These are phyloP conservation scores for Catharus bicknelli DNA, from an alignment of 2,113 vertebrate species.

Conservation along the genomic window DNA sequence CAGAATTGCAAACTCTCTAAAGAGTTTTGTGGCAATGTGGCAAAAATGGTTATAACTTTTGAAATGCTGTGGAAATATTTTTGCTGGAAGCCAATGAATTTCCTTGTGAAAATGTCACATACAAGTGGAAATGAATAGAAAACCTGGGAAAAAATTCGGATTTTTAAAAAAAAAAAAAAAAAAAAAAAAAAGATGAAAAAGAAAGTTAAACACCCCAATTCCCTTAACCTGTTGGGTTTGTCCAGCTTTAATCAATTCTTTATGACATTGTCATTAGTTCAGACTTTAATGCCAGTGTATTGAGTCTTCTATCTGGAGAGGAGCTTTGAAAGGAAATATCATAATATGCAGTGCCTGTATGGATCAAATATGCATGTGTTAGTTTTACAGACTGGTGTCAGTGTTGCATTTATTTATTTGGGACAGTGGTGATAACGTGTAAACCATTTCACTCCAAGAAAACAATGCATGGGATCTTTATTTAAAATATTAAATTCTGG, in stretches of 20 bases:
- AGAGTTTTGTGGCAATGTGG: conserved; percentile 56
- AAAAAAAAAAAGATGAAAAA: background rate
- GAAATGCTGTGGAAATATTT: conserved; percentile 41
- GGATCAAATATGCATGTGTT: conserved; percentile 61
- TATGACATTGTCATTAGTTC: conserved; percentile 45
- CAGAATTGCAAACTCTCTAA: conserved; percentile 47
- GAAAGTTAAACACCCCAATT: background rate
- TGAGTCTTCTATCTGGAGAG: conserved; percentile 47
- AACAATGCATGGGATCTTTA: conserved; percentile 50
- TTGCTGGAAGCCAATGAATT: conserved; percentile 29
- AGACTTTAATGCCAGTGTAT: conserved; percentile 37
- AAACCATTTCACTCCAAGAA: conserved; percentile 35
- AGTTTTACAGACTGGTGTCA: conserved; percentile 63
- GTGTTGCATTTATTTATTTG: conserved; percentile 52
- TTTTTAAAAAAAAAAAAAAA: background rate
- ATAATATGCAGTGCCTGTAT: conserved; percentile 4
- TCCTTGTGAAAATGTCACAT: background rate
- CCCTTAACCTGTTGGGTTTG: conserved; percentile 19
- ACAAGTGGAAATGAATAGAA: background rate
- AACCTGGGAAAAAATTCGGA: conserved; percentile 7
- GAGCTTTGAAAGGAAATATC: conserved; percentile 52
- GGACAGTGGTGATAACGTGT: conserved; percentile 44
- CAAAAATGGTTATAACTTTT: conserved; percentile 60
- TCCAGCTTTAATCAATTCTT: conserved; percentile 64
- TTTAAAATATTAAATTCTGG: conserved; percentile 32